Conservation (phyloP, 2,797 vertebrate genomes). For the Spheniscus humboldti region DNA sequence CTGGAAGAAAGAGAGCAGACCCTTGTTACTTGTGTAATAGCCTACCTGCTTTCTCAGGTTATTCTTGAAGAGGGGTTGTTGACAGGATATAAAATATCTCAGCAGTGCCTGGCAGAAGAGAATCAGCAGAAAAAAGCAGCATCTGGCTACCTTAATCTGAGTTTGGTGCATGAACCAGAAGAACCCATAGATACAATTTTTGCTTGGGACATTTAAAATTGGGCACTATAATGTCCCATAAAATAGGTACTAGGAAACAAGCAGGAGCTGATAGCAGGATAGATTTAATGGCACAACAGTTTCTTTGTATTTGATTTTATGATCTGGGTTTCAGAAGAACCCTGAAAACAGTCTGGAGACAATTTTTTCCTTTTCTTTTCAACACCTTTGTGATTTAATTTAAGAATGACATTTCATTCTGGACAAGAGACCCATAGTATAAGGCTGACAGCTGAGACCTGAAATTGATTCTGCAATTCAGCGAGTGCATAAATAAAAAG, state of each 20-base stretch:
- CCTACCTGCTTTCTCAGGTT: slow-evolving; percentile 6
- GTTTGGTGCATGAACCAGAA: neutral
- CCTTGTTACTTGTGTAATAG: slow-evolving; percentile 17
- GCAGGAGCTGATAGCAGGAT: neutral
- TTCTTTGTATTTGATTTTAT: slow-evolving; percentile 10
- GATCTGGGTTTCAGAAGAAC: neutral
- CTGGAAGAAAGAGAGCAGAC: slow-evolving; percentile 2
- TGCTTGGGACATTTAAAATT: neutral
- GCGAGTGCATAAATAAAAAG: slow-evolving; percentile 10
- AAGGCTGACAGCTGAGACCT: neutral
- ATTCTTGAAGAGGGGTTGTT: slow-evolving; percentile 13
- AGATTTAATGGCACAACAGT: neutral
- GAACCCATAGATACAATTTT: neutral
- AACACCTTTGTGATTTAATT: neutral
- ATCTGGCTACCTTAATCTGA: neutral
- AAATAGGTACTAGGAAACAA: neutral
- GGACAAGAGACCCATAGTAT: neutral
- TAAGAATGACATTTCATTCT: slow-evolving; percentile 2
- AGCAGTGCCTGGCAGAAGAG: neutral
- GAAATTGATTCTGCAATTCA: neutral
- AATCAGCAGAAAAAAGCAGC: neutral
- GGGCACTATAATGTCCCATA: neutral
- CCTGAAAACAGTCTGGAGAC: neutral
- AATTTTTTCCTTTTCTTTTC: neutral
- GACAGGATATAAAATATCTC: slow-evolving; percentile 23